Conservation (phyloP, 2,113 vertebrate species). For the Ceuthmochares aereus region DNA sequence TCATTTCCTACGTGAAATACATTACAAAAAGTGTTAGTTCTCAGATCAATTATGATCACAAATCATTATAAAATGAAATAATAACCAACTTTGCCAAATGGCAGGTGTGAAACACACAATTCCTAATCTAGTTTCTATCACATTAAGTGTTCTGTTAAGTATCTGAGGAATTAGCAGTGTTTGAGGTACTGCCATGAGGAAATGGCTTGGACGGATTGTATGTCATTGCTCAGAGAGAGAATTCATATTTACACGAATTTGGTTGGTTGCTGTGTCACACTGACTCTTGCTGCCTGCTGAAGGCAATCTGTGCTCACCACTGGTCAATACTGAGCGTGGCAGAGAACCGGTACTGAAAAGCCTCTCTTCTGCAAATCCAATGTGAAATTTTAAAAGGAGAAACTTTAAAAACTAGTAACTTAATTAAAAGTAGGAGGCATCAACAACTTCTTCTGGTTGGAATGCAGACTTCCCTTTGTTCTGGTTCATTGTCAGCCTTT, state of each 20-base stretch:
- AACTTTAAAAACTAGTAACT: not conserved
- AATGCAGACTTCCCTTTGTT: not conserved
- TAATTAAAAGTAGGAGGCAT: not conserved
- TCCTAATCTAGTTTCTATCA: not conserved
- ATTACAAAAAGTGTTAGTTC: not conserved
- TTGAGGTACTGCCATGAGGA: not conserved
- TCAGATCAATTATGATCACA: not conserved
- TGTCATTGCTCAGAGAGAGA: not conserved
- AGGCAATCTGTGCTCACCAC: fast-evolving
- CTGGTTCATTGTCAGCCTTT: not conserved
- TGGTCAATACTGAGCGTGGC: fast-evolving
- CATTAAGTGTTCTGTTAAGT: not conserved
- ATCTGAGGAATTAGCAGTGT: not conserved
- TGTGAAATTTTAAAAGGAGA: not conserved
- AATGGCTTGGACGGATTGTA: not conserved
- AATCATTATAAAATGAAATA: not conserved
- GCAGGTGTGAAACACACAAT: not conserved
- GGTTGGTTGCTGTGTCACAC: not conserved
- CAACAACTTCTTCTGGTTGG: not conserved
- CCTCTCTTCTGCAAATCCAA: not conserved
- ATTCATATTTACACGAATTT: not conserved
- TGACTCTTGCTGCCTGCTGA: fast-evolving
- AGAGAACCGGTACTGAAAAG: not conserved
- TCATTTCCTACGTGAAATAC: not conserved
- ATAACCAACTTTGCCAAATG: not conserved